Evolutionary conservation across 2,113 vertebrate species (phyloP).

Genomic region (Phrynosoma platyrhinos): DNA sequence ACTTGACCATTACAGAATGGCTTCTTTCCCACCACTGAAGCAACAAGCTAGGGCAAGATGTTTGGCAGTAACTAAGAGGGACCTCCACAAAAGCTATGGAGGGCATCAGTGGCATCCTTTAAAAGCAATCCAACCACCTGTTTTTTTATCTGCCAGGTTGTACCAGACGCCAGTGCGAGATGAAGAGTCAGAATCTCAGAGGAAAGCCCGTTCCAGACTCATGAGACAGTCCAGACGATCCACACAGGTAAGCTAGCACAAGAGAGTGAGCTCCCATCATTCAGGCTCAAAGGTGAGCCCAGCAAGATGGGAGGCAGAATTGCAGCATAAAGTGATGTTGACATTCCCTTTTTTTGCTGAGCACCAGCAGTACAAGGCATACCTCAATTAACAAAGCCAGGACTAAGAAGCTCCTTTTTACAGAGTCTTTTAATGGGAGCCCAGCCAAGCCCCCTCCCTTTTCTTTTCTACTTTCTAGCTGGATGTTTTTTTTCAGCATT

Average conservation of each 20-base stretch:
- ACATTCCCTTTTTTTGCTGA: neutral
- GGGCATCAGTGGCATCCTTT: neutral
- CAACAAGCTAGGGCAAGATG: neutral
- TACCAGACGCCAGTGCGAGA: constrained; percentile 88
- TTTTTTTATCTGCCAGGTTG: constrained; percentile 74
- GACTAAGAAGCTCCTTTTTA: no score
- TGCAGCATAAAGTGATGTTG: no score
- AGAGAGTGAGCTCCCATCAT: no score
- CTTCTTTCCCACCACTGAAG: neutral
- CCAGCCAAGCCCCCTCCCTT: no score
- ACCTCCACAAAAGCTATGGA: neutral
- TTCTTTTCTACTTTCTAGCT: no score
- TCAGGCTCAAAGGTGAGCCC: neutral
- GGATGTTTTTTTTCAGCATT: no score
- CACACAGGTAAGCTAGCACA: constrained; percentile 82
- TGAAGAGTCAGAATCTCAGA: constrained; percentile 91
- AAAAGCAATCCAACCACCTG: no score
- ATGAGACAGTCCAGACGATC: constrained; percentile 90
- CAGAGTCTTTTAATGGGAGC: no score
- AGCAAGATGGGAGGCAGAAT: neutral
- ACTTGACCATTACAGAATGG: neutral
- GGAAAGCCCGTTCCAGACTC: constrained; percentile 90
- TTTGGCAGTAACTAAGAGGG: no score
- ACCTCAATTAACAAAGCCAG: no score
- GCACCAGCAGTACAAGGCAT: no score